Evolutionary conservation across 2,888 invertebrate species (phyloP), one percentile per base, ranked within the genome.

Genomic region (Amiota minor): DNA sequence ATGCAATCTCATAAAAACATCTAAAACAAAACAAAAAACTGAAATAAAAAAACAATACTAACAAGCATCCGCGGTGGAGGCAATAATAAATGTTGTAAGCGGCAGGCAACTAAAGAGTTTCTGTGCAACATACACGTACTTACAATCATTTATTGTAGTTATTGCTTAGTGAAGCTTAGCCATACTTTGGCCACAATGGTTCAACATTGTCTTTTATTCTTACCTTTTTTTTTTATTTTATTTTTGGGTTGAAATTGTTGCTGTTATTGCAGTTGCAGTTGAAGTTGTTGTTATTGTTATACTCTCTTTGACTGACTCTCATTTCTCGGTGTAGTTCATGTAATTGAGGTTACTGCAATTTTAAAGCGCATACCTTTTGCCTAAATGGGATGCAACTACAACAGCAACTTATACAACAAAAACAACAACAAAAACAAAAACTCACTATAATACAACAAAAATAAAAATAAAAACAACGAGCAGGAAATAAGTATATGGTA

Each of bases 311-410:
- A 11, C 59, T 65, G 18, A 46, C 47, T 56, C 47, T 62, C 62
- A 35, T 35, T 10, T 18, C 20, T 11, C 8, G 16, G 49, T 61
- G 70, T 77, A 14, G n/a, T 16, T 59, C 81, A 77, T 85, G 85
- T 85, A 86, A 86, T 86, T 86, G 86, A 81, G 86, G 81, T 86
- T 84, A 81, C 79, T 80, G 79, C 83, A 80, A 84, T 85, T 82
- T 81, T 76, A 80, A 79, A 77, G 81, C 79, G 76, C 78, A 77
- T 79, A 74, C 75, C 75, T 72, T 74, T 56, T 59, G 75, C 75
- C 76, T 78, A 80, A 79, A 80, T 81, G 79, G 75, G 74, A 73
- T 81, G 78, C 47, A 78, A 64, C 65, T 62, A 49, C 67, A 74
- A 77, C 80, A 82, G 78, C 74, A 73, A 73, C 70, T 76, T 72